These are phyloP conservation scores for Platalea minor DNA, from an alignment of 2,797 vertebrate genomes.

Conservation along the genomic window DNA sequence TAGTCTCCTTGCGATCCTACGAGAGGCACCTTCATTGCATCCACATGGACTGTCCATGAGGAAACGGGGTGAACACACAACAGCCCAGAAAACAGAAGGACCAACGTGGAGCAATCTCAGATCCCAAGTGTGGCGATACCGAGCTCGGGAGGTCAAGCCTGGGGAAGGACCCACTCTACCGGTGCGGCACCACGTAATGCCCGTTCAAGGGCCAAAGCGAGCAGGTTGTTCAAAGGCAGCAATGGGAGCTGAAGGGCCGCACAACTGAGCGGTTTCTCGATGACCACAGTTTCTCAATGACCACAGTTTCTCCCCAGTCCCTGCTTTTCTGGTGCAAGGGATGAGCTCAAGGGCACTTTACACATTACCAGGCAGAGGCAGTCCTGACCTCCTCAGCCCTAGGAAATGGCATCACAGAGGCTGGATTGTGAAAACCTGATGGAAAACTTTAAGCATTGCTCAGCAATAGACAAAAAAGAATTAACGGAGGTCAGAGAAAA, in stretches of 20 bases:
- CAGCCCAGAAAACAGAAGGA: neutral
- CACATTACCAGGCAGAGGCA: neutral
- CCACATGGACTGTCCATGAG: neutral
- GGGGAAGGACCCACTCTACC: neutral
- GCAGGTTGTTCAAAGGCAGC: neutral
- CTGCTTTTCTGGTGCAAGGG: neutral
- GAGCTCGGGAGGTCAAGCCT: neutral
- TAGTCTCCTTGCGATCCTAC: neutral
- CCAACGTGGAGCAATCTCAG: neutral
- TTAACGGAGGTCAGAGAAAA: neutral
- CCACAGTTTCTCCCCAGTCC: neutral
- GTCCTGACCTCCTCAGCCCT: neutral
- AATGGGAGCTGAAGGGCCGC: neutral
- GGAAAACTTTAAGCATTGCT: conserved; percentile 5
- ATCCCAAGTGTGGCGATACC: rapidly evolving
- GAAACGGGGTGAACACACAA: neutral
- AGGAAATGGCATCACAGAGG: conserved; percentile 20
- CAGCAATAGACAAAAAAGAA: neutral
- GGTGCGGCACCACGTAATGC: neutral
- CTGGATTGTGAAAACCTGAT: neutral
- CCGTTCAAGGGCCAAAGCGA: rapidly evolving
- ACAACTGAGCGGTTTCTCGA: neutral
- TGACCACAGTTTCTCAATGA: neutral
- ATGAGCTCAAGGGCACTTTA: neutral
- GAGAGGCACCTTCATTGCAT: neutral